These are phyloP conservation scores for Chorisops tibialis DNA, from an alignment of 2,888 invertebrate genomes.

Conservation along the genomic window DNA sequence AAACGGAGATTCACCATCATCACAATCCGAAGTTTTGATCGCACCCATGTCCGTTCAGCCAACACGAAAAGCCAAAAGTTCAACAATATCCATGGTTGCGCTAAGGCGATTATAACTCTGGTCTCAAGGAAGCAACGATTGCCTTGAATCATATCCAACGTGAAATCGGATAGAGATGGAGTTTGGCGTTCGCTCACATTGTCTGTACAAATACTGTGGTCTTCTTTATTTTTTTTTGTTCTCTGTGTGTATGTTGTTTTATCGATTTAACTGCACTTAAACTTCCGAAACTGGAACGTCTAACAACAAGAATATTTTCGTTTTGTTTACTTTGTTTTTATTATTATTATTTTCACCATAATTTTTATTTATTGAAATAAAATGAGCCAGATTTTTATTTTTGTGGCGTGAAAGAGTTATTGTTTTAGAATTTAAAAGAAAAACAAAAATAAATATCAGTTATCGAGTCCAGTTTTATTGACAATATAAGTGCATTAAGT, in stretches of 20 bases:
- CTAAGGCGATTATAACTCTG: constrained; percentile 55
- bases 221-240: too few species aligned
- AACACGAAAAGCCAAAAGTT: constrained; percentile 71
- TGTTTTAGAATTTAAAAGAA: too few species aligned
- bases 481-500: too few species aligned
- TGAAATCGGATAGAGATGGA: background rate
- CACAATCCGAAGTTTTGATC: constrained; percentile 61
- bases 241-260: too few species aligned
- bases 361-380: background rate
- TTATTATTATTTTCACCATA: background rate
- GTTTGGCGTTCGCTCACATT: too few species aligned
- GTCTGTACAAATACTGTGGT: background rate
- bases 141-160: background rate
- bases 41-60: constrained; percentile 84
- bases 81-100: constrained; percentile 57
- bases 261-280: too few species aligned
- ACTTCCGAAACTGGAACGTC: too few species aligned
- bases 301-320: too few species aligned
- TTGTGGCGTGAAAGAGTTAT: background rate
- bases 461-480: too few species aligned
- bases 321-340: background rate
- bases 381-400: background rate
- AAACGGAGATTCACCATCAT: constrained; percentile 47
- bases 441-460: too few species aligned
- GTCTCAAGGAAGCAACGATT: background rate